Evolutionary conservation across 2,888 invertebrate species (phyloP).

Genomic region (Hypomecis punctinalis): DNA sequence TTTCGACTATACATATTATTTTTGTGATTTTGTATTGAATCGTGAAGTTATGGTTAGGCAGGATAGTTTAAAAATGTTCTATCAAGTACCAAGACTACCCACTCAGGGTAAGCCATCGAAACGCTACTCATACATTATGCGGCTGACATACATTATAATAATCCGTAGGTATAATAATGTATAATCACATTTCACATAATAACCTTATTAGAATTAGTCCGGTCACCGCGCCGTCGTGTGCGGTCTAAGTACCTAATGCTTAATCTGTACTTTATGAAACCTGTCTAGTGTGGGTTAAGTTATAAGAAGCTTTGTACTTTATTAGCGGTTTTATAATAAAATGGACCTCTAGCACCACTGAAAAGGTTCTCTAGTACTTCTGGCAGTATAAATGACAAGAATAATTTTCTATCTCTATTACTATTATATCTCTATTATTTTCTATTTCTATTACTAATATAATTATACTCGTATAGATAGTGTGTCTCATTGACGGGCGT

Average conservation of each 20-base stretch:
- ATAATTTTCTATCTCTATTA: too few species aligned
- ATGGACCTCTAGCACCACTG: not conserved
- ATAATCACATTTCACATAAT: conserved; percentile 83
- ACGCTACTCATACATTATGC: conserved; percentile 80
- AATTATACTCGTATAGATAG: too few species aligned
- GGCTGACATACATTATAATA: conserved; percentile 77
- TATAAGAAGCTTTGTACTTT: conserved; percentile 14
- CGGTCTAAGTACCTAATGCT: conserved; percentile 57
- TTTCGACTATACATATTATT: too few species aligned
- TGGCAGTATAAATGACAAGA: too few species aligned
- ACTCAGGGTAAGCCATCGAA: conserved; percentile 51
- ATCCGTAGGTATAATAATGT: conserved; percentile 70
- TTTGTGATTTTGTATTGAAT: too few species aligned
- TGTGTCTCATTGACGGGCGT: too few species aligned
- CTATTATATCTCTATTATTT: too few species aligned
- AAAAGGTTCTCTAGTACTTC: too few species aligned
- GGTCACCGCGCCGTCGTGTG: conserved; percentile 72
- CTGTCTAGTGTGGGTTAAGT: conserved; percentile 31
- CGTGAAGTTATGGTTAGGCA: too few species aligned
- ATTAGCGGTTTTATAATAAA: not conserved
- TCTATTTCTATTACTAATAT: too few species aligned
- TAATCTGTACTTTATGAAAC: conserved; percentile 21
- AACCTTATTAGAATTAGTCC: conserved; percentile 84
- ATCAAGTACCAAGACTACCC: conserved; percentile 57
- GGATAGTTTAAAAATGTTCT: not conserved